Evolutionary conservation across 1,140 invertebrate species (phyloP), one percentile per base, ranked within the genome.

Genomic region (Drosophila lacertosa): DNA sequence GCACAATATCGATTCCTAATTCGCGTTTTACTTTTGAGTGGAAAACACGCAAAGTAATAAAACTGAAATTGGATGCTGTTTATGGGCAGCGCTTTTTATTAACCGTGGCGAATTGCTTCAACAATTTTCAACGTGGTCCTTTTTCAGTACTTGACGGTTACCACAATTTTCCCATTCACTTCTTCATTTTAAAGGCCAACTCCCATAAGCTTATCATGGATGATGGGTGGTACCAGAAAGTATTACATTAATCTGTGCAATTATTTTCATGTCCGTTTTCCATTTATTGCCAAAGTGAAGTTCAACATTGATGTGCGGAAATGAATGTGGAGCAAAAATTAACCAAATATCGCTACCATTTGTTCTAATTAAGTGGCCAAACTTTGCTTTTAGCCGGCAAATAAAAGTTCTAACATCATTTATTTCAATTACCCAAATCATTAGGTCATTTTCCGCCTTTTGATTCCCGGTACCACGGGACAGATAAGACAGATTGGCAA

Each of bases 1-100:
- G 33, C 45, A n/a, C 35, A 11, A 26, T 18, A 54, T 54, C 51
- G 51, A 54, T 54, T 54, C 22, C 10, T 13, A 40, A 26, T 40
- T 54, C 51, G 20, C 22, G 2, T 16, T 40, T 26, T 10, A 54
- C 32, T 35, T 20, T 35, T 15, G 32, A 32, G 20, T 3, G 51
- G 6, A 13, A 24, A 39, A 13, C 51, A 39, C 37, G 35, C 37
- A 39, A 24, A 24, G 51, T 15, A 40, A 26, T 54, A 40, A 54
- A 54, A 40, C 2, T 4, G 6, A 54, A 54, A 54, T 29, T 54
- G 51, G 51, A 54, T 54, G 51, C 51, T 54, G 51, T 54, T 54
- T 29, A 40, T n/a, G 37, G 35, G 20, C 51, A 33, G n/a, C n/a
- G 33, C 20, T 22, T 37, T 53, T 35, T 37, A 53, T 53, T 24